These are phyloP conservation scores for Cancer borealis DNA, from an alignment of 2,888 invertebrate genomes.

Conservation along the genomic window DNA sequence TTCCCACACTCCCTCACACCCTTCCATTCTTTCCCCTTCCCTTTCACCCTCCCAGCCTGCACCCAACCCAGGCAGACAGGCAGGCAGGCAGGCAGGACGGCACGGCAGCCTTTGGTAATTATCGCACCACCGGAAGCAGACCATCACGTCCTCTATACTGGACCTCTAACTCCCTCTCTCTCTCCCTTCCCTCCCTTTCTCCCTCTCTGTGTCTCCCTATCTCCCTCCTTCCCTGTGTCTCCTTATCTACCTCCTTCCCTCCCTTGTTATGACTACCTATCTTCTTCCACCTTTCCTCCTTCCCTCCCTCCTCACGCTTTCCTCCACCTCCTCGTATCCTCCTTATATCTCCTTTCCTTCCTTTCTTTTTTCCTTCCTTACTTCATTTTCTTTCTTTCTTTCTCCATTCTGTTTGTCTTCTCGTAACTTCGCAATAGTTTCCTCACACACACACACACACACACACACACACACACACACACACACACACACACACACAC, in stretches of 20 bases:
- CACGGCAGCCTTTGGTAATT: not conserved
- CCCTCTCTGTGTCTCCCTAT: not conserved
- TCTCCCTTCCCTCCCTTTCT: not conserved
- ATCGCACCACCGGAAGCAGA: not conserved
- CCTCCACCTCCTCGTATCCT: not conserved
- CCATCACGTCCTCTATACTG: not conserved
- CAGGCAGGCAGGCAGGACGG: too few relatives aligned
- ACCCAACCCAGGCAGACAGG: not conserved
- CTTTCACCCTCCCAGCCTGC: not conserved
- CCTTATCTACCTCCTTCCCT: not conserved
- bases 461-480: not conserved
- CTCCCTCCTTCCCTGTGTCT: not conserved
- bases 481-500: slow-evolving; percentile 5
- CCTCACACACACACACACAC: not conserved
- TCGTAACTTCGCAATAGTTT: too few relatives aligned
- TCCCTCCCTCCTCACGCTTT: not conserved
- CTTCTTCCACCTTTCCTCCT: not conserved
- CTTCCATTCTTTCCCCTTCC: not conserved
- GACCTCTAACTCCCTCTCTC: not conserved
- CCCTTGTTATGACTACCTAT: not conserved
- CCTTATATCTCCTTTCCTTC: not conserved
- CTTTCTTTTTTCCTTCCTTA: not conserved
- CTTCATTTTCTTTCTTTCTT: not conserved
- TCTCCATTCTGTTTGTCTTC: not conserved
- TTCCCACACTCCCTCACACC: not conserved